Evolutionary conservation across 2,113 vertebrate species (phyloP).

Genomic region (Burhinus oedicnemus): DNA sequence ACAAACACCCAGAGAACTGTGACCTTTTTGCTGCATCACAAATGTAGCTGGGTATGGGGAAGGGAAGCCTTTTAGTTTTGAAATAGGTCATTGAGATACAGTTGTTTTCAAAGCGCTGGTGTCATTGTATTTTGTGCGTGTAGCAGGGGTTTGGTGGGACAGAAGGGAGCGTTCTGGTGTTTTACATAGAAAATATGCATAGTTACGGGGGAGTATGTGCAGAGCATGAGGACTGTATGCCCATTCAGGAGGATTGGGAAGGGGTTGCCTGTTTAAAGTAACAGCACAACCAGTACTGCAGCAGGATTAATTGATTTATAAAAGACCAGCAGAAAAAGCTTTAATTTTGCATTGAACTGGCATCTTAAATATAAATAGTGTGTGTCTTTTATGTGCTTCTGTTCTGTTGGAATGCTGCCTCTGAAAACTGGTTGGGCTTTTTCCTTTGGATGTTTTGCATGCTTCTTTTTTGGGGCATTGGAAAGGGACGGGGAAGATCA

Average conservation of each 20-base stretch:
- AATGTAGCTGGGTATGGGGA: fast-evolving
- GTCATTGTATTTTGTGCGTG: not conserved
- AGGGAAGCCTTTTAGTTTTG: not conserved
- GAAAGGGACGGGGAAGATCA: not conserved
- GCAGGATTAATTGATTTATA: not conserved
- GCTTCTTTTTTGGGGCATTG: not conserved
- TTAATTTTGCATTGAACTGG: not conserved
- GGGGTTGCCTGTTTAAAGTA: not conserved
- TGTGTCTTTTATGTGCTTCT: not conserved
- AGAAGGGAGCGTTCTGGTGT: not conserved
- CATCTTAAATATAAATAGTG: not conserved
- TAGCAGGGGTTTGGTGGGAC: not conserved
- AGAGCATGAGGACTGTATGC: fast-evolving
- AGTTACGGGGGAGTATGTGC: not conserved
- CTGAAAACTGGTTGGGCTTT: not conserved
- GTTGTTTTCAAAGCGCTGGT: not conserved
- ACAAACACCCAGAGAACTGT: not conserved
- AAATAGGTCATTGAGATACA: not conserved
- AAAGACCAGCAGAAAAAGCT: not conserved
- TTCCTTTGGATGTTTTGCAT: not conserved
- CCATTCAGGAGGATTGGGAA: not conserved
- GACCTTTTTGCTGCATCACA: not conserved
- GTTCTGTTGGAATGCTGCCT: not conserved
- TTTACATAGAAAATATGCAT: not conserved
- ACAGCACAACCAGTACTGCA: not conserved